These are phyloP conservation scores for Antheraea pernyi DNA, from an alignment of 1,140 invertebrate species.

Conservation along the genomic window DNA sequence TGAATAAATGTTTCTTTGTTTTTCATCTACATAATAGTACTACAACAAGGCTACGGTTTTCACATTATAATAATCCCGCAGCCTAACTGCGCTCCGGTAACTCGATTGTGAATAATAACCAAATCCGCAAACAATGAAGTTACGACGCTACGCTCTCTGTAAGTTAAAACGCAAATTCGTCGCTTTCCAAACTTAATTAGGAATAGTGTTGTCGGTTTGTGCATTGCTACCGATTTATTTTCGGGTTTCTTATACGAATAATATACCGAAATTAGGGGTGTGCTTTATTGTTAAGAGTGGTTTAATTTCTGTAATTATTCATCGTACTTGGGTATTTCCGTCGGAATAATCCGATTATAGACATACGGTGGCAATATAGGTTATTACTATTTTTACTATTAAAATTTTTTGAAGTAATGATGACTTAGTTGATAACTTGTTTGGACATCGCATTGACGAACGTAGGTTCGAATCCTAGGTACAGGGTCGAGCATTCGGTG, in stretches of 20 bases:
- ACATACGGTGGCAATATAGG: too few relatives aligned
- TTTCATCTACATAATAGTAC: background rate
- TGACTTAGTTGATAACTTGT: too few relatives aligned
- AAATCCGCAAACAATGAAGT: slow-evolving; percentile 43
- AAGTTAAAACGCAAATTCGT: slow-evolving; percentile 44
- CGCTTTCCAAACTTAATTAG: slow-evolving; percentile 40
- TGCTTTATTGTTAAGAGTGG: too few relatives aligned
- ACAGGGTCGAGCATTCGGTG: too few relatives aligned
- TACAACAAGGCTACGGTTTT: slow-evolving; percentile 1
- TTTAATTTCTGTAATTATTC: too few relatives aligned
- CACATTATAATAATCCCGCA: slow-evolving; percentile 7
- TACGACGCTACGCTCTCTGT: slow-evolving; percentile 28
- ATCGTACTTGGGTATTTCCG: too few relatives aligned
- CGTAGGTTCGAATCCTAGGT: too few relatives aligned
- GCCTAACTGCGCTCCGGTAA: slow-evolving; percentile 24
- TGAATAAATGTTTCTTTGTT: background rate
- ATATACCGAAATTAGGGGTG: too few relatives aligned
- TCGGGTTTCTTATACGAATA: background rate
- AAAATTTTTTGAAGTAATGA: too few relatives aligned
- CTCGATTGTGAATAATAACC: slow-evolving; percentile 46
- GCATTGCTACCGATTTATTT: background rate
- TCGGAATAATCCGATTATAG: too few relatives aligned
- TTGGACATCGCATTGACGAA: too few relatives aligned
- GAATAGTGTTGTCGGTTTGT: slow-evolving; percentile 8
- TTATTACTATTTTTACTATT: too few relatives aligned